These are phyloP conservation scores for Leptogaster cylindrica DNA, from an alignment of 2,888 invertebrate genomes.

Conservation along the genomic window DNA sequence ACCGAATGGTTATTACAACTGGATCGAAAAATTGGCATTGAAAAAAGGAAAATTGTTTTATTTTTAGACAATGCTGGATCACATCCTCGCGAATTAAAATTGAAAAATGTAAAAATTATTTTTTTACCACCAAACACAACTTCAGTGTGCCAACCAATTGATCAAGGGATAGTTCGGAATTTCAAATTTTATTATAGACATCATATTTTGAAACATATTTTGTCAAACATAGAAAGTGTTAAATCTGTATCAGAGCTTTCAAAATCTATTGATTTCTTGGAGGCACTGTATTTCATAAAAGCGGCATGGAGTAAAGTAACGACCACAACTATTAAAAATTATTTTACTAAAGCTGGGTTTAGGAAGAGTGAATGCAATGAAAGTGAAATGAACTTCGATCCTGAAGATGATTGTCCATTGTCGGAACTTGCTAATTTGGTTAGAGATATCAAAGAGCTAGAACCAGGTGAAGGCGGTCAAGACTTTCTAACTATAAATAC, in stretches of 20 bases:
- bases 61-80: slow-evolving; percentile 15
- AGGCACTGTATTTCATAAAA: slow-evolving; percentile 42
- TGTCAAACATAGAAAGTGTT: slow-evolving; percentile 29
- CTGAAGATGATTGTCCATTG: slow-evolving; percentile 25
- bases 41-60: background rate
- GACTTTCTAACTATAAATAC: background rate
- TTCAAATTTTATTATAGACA: slow-evolving; percentile 43
- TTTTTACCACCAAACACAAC: slow-evolving; percentile 34
- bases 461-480: background rate
- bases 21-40: background rate
- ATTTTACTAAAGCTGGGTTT: background rate
- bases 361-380: background rate
- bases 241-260: slow-evolving; percentile 24
- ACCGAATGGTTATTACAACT: background rate
- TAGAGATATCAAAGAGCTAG: background rate
- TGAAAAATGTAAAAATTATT: slow-evolving; percentile 36
- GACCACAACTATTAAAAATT: background rate
- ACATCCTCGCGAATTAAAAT: slow-evolving; percentile 30
- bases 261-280: slow-evolving; percentile 39
- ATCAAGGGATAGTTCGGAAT: slow-evolving; percentile 44
- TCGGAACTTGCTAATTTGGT: no score
- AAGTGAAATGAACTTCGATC: background rate
- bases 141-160: slow-evolving; percentile 45
- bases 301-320: slow-evolving; percentile 40
- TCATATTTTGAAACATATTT: slow-evolving; percentile 42